Conservation (phyloP, 1,140 invertebrate genomes). For the Andrena cerasifolii region DNA sequence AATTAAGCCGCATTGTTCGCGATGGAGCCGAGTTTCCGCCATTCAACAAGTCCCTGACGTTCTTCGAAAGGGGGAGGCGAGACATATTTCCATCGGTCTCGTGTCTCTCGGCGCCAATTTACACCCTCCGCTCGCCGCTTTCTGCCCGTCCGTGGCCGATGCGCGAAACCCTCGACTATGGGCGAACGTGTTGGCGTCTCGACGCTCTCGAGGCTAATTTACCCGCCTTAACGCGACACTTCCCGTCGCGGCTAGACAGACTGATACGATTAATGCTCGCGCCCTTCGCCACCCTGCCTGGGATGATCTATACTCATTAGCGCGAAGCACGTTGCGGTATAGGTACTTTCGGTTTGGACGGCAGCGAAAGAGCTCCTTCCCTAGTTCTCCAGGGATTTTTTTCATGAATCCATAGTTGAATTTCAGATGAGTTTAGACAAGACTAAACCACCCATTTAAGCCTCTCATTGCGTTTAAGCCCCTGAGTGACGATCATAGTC, state of each 20-base stretch:
- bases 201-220: slow-evolving; percentile 41
- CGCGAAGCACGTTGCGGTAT: neutral
- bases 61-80: slow-evolving; percentile 25
- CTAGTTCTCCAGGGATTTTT: too few species aligned
- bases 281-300: neutral
- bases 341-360: neutral
- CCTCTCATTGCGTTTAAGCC: too few species aligned
- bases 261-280: slow-evolving; percentile 38
- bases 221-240: slow-evolving; percentile 26
- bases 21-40: slow-evolving; percentile 46
- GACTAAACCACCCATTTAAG: too few species aligned
- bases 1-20: slow-evolving; percentile 67
- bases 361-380: too few species aligned
- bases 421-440: too few species aligned
- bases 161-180: neutral
- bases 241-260: slow-evolving; percentile 4
- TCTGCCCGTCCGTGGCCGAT: neutral
- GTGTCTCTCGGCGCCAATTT: slow-evolving; percentile 50
- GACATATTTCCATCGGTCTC: slow-evolving; percentile 49
- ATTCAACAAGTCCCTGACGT: slow-evolving; percentile 66
- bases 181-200: slow-evolving; percentile 9
- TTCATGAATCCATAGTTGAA: too few species aligned
- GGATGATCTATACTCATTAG: slow-evolving; percentile 48
- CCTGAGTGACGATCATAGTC: too few species aligned
- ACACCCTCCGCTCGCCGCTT: slow-evolving; percentile 18